Evolutionary conservation across 1,140 invertebrate genomes (phyloP).

Genomic region (Oedothorax gibbosus): DNA sequence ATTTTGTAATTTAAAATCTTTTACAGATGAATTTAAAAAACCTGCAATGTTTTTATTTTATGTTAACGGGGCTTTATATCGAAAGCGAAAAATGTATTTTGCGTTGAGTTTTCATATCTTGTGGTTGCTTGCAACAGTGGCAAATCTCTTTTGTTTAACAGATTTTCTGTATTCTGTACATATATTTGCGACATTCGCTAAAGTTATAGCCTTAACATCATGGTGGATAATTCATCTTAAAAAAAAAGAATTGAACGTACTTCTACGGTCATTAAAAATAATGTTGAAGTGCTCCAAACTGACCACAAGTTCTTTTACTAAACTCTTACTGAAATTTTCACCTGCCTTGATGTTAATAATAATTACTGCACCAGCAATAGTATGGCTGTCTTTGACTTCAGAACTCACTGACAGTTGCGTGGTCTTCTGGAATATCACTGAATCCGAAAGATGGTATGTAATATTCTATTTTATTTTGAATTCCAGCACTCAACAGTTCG

Average conservation of each 20-base stretch:
- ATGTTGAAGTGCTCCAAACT: neutral
- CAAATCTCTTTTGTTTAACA: conserved; percentile 39
- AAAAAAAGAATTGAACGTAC: neutral
- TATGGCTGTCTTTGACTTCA: conserved; percentile 9
- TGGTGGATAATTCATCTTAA: conserved; percentile 39
- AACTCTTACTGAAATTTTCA: neutral
- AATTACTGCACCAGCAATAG: conserved; percentile 1
- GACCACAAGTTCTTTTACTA: neutral
- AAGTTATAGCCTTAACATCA: conserved; percentile 3
- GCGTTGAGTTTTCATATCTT: conserved; percentile 8
- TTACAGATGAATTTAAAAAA: neutral
- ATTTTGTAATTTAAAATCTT: too few relatives aligned
- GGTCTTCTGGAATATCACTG: neutral
- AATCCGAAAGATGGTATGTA: neutral
- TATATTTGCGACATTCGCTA: conserved; percentile 32
- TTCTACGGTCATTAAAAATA: neutral
- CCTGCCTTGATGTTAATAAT: conserved; percentile 18
- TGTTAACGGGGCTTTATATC: conserved; percentile 27
- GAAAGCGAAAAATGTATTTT: neutral
- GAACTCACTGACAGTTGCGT: conserved; percentile 4
- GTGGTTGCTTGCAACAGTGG: conserved; percentile 26
- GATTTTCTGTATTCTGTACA: conserved; percentile 31
- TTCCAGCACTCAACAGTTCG: conserved; percentile 22
- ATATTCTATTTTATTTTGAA: conserved; percentile 24
- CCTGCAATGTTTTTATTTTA: conserved; percentile 13